Conservation (phyloP, 1,140 invertebrate genomes). For the Phymorhynchus buccinoides region DNA sequence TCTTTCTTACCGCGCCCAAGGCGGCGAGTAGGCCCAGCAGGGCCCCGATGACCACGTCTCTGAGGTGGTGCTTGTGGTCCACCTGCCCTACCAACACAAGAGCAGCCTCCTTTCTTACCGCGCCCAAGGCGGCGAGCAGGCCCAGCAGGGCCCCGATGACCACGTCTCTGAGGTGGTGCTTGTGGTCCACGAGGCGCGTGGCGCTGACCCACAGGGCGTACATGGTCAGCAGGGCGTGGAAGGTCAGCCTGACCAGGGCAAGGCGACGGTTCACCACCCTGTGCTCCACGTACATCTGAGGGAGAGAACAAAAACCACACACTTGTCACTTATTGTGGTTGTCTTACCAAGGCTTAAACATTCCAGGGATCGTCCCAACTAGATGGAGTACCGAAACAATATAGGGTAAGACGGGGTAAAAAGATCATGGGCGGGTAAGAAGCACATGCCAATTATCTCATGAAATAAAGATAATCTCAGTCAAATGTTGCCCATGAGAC, state of each 20-base stretch:
- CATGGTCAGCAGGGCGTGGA: constrained; percentile 19
- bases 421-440: too few relatives aligned
- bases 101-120: constrained; percentile 13
- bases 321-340: too few relatives aligned
- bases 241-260: background rate
- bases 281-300: constrained; percentile 19
- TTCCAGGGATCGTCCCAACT: background rate
- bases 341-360: too few relatives aligned
- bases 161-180: constrained; percentile 28
- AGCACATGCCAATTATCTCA: too few relatives aligned
- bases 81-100: too few relatives aligned
- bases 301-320: background rate
- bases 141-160: constrained; percentile 7
- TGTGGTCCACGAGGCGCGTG: constrained; percentile 33
- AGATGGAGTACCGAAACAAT: background rate
- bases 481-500: too few relatives aligned
- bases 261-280: background rate
- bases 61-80: too few relatives aligned
- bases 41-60: too few relatives aligned
- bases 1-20: too few relatives aligned
- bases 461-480: too few relatives aligned
- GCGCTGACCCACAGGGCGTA: constrained; percentile 24
- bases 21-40: too few relatives aligned
- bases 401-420: too few relatives aligned
- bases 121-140: background rate